Evolutionary conservation across 2,113 vertebrate genomes (phyloP).

Genomic region (Thryonomys swinderianus): DNA sequence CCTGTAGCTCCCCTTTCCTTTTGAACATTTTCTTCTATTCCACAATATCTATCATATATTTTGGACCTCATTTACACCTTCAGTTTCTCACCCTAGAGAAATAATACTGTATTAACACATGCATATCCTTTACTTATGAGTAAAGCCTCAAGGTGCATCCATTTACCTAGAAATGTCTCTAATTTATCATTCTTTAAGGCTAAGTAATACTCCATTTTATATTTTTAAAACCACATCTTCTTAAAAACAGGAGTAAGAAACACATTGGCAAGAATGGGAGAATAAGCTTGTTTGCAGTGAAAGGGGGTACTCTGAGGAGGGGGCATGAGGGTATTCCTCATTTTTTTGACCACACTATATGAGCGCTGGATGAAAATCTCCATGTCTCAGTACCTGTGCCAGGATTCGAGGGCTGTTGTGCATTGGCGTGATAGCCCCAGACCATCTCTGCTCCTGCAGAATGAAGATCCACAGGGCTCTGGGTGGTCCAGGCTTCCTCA

Average conservation of each 20-base stretch:
- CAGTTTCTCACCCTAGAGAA: no score
- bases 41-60: no score
- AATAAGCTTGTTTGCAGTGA: not conserved
- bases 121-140: no score
- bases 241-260: not conserved
- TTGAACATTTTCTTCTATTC: no score
- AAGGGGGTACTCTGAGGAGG: not conserved
- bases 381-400: not conserved
- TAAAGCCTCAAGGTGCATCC: no score
- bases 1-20: no score
- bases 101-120: no score
- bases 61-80: no score
- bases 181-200: no score
- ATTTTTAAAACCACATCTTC: no score
- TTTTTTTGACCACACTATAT: not conserved
- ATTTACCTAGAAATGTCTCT: no score
- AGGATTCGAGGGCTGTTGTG: not conserved
- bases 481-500: rapidly evolving
- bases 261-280: not conserved
- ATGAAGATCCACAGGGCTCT: not conserved
- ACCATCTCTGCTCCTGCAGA: rapidly evolving
- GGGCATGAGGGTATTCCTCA: not conserved
- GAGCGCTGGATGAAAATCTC: not conserved
- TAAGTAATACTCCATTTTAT: no score
- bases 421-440: rapidly evolving